These are phyloP conservation scores for Ictalurus punctatus DNA, from an alignment of 2,113 vertebrate genomes.

Conservation along the genomic window DNA sequence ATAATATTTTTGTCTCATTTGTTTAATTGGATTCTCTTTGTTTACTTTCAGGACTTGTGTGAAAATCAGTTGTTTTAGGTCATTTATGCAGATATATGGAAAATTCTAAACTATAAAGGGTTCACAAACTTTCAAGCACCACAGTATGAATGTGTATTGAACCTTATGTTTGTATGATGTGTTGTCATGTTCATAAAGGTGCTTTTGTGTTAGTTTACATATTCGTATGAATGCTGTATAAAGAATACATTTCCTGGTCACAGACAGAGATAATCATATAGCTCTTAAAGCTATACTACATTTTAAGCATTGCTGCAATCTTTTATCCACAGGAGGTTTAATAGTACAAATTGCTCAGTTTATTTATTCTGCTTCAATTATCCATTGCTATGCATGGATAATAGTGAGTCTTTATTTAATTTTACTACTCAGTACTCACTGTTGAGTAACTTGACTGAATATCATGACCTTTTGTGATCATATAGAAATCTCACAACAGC, in stretches of 20 bases:
- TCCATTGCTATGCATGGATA: constrained; percentile 17
- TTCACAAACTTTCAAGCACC: too few relatives aligned
- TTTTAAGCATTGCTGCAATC: constrained; percentile 11
- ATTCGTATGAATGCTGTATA: constrained; percentile 41
- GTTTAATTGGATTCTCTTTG: too few relatives aligned
- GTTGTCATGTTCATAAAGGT: constrained; percentile 59
- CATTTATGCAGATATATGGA: too few relatives aligned
- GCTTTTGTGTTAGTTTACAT: constrained; percentile 67
- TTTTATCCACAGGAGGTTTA: neutral
- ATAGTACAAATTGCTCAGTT: neutral
- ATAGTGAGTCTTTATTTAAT: neutral
- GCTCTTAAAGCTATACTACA: neutral
- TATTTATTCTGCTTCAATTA: constrained; percentile 18
- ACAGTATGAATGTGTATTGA: constrained; percentile 37
- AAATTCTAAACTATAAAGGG: too few relatives aligned
- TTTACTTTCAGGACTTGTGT: too few relatives aligned
- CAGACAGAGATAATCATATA: neutral
- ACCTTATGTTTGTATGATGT: constrained; percentile 13
- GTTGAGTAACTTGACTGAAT: neutral
- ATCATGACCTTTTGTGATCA: neutral
- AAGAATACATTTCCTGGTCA: constrained; percentile 4
- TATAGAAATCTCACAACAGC: neutral
- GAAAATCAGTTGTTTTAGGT: too few relatives aligned
- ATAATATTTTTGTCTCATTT: too few relatives aligned
- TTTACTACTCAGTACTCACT: neutral